A percentile compares a stretch with the other conserved stretches of the same genome.
Conservation (phyloP, 2,797 vertebrate genomes). For the Coregonus sp. region DNA sequence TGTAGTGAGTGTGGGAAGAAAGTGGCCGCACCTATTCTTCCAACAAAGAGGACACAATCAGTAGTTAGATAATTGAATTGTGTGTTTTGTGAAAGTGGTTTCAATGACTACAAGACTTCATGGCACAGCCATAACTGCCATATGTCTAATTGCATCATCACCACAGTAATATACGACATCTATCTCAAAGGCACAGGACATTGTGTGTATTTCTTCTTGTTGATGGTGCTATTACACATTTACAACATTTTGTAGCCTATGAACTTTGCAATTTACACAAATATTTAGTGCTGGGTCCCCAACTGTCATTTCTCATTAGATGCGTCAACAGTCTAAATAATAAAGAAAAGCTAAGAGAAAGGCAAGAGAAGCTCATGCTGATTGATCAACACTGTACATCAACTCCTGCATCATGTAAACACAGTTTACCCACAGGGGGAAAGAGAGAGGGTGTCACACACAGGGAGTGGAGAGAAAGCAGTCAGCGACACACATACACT, state of each 20-base stretch:
- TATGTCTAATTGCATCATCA: conserved; percentile 22
- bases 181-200: conserved; percentile 18
- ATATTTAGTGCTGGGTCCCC: neutral
- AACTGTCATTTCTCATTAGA: conserved; percentile 12
- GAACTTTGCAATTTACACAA: neutral
- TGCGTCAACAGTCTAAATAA: conserved; percentile 4
- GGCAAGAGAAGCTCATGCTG: conserved; percentile 29
- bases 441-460: conserved; percentile 1
- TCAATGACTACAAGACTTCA: neutral
- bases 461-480: conserved; percentile 19
- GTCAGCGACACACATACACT: conserved; percentile 31
- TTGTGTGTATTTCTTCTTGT: conserved; percentile 9
- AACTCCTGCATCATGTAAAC: conserved; percentile 41
- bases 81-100: neutral
- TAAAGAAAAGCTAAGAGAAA: conserved; percentile 20
- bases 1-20: neutral
- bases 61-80: neutral
- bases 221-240: neutral
- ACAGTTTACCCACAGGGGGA: conserved; percentile 33
- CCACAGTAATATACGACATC: neutral
- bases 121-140: conserved; percentile 15
- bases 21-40: neutral
- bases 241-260: too few species aligned
- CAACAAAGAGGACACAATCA: neutral
- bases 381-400: conserved; percentile 30